A percentile compares a stretch with the other conserved stretches of the same genome.
These are phyloP conservation scores for Lagopus leucura DNA, from an alignment of 2,113 vertebrate species.

Conservation along the genomic window DNA sequence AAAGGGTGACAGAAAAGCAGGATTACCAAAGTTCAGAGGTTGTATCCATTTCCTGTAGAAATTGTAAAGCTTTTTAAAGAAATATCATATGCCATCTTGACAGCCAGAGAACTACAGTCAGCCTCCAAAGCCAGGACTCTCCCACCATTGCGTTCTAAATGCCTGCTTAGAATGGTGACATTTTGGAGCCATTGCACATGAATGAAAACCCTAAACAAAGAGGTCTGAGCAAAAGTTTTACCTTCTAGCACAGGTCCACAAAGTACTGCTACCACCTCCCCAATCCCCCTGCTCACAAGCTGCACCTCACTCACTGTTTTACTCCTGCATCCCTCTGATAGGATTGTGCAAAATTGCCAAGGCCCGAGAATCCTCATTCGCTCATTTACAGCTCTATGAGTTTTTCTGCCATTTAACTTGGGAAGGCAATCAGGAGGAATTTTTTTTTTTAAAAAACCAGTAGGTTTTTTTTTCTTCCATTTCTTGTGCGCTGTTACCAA, in stretches of 20 bases:
- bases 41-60: background rate
- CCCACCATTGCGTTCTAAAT: background rate
- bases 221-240: background rate
- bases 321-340: background rate
- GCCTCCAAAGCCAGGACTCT: background rate
- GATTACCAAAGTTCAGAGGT: background rate
- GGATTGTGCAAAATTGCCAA: accelerated
- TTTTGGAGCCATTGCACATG: accelerated
- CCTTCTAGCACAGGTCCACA: background rate
- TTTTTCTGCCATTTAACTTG: background rate
- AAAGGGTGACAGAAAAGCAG: background rate
- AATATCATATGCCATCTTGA: background rate
- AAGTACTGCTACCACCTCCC: background rate
- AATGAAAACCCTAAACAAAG: background rate
- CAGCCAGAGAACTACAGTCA: accelerated
- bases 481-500: background rate
- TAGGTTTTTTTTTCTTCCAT: background rate
- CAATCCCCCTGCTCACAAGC: background rate
- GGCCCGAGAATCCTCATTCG: background rate
- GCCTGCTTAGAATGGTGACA: background rate
- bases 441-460: background rate
- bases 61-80: background rate
- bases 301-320: accelerated
- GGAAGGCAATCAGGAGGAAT: background rate
- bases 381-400: background rate